A percentile compares a stretch with the other conserved stretches of the same genome.
Evolutionary conservation across 92 coral and sea anemone genomes (phyloP).

Genomic region (Pocillopora meandrina): DNA sequence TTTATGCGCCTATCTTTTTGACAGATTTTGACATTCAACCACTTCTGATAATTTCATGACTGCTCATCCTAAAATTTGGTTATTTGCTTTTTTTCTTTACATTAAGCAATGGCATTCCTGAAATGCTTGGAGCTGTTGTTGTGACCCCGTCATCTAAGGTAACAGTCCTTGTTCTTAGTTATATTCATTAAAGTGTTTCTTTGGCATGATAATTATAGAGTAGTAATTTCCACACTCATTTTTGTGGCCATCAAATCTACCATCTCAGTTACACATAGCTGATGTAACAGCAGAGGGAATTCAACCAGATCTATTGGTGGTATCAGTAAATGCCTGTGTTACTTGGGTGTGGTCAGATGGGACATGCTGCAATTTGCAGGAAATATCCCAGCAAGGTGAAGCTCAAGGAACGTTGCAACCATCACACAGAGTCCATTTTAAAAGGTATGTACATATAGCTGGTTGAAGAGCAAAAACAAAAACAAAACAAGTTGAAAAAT

Average conservation of each 20-base stretch:
- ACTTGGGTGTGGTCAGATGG: conserved; percentile 82
- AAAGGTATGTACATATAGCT: conserved; percentile 40
- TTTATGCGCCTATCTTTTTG: too few species aligned
- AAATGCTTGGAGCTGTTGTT: conserved; percentile 83
- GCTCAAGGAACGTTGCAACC: conserved; percentile 6
- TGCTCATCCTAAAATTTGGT: not conserved
- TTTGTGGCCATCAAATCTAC: not conserved
- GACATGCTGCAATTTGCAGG: conserved; percentile 51
- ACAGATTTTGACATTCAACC: not conserved
- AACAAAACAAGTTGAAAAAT: too few species aligned
- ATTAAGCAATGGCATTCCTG: conserved; percentile 64
- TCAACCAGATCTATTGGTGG: conserved; percentile 72
- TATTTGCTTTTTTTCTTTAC: not conserved
- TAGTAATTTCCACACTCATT: not conserved
- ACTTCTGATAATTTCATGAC: too few species aligned
- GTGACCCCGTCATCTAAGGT: conserved; percentile 81
- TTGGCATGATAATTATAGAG: not conserved
- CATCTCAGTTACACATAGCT: conserved; percentile 60
- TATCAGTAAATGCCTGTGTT: conserved; percentile 71
- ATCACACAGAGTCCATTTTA: not conserved
- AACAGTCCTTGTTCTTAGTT: not conserved
- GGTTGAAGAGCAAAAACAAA: too few species aligned
- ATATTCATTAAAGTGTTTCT: not conserved
- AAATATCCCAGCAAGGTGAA: conserved; percentile 54
- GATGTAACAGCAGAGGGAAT: conserved; percentile 62